Conservation (phyloP, 2,113 vertebrate species). For the Illadopsis cleaveri region DNA sequence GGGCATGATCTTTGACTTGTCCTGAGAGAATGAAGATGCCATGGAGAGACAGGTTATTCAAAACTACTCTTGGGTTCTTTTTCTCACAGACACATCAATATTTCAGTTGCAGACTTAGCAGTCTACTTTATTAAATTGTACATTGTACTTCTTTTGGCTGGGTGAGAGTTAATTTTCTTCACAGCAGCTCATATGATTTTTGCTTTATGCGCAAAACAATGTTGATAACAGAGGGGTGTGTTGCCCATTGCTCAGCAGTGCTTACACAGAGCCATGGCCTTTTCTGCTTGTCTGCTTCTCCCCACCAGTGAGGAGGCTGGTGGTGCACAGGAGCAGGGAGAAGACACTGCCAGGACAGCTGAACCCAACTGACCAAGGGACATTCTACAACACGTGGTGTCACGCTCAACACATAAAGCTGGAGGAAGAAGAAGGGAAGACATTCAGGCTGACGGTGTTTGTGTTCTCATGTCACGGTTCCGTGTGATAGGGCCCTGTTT, state of each 20-base stretch:
- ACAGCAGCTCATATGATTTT: neutral
- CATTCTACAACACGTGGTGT: too few relatives aligned
- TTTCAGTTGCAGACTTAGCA: fast-evolving
- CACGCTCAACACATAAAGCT: neutral
- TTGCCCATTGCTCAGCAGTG: neutral
- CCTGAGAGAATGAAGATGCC: neutral
- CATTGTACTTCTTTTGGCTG: neutral
- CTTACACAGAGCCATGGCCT: fast-evolving
- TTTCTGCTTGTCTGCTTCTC: neutral
- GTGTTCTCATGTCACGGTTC: neutral
- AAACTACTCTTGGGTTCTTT: neutral
- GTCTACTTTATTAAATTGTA: neutral
- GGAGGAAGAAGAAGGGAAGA: neutral
- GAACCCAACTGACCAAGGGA: too few relatives aligned
- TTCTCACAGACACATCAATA: neutral
- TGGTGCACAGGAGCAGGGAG: neutral
- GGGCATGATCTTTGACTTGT: neutral
- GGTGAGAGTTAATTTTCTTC: neutral
- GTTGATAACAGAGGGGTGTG: neutral
- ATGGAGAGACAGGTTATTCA: neutral
- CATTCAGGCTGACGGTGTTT: fast-evolving
- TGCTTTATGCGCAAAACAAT: neutral
- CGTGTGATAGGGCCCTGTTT: fast-evolving
- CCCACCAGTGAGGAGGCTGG: neutral
- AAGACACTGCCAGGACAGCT: neutral